These are phyloP conservation scores for Danaus plexippus DNA, from an alignment of 1,140 invertebrate species.

Conservation along the genomic window DNA sequence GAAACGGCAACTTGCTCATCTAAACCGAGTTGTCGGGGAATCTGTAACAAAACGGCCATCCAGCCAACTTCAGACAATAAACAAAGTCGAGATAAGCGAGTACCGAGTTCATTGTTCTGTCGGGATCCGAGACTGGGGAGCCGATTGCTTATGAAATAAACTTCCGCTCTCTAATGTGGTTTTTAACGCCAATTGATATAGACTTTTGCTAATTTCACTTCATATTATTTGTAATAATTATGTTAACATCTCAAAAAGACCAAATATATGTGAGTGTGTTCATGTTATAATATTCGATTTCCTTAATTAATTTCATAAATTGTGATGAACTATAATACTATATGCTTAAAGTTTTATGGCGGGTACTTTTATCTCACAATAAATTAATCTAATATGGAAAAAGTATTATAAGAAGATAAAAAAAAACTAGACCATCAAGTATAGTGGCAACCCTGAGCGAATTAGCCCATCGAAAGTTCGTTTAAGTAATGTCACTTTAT, in stretches of 20 bases:
- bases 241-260: constrained; percentile 4
- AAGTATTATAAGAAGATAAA: no score
- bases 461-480: constrained; percentile 64
- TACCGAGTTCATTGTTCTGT: constrained; percentile 54
- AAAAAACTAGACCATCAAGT: no score
- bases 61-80: constrained; percentile 64
- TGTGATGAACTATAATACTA: no score
- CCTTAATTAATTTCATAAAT: no score
- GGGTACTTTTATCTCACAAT: no score
- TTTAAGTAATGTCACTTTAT: constrained; percentile 68
- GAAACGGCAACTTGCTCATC: constrained; percentile 55
- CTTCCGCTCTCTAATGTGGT: constrained; percentile 21
- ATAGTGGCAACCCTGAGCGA: constrained; percentile 37
- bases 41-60: constrained; percentile 58
- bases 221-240: constrained; percentile 4
- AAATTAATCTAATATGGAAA: no score
- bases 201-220: constrained; percentile 5
- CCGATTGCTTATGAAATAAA: constrained; percentile 22
- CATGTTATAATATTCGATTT: no score
- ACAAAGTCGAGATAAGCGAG: constrained; percentile 61
- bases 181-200: constrained; percentile 14
- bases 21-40: constrained; percentile 52
- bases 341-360: no score
- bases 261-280: no score
- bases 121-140: constrained; percentile 28